Evolutionary conservation across 2,113 vertebrate species (phyloP).

Genomic region (Typhlomys cinereus): DNA sequence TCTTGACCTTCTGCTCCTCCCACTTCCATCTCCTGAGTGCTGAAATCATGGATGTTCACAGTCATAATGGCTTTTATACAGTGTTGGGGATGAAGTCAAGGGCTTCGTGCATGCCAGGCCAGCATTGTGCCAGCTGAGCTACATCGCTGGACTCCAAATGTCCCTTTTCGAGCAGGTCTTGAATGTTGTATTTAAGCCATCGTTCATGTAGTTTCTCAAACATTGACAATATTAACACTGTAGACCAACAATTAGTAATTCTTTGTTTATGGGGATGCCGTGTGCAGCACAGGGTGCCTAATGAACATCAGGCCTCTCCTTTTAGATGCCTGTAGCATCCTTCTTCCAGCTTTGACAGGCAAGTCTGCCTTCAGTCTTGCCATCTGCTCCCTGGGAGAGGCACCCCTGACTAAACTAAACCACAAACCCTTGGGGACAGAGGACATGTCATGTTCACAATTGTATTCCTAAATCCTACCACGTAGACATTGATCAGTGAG

Average conservation of each 20-base stretch:
- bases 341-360: not conserved
- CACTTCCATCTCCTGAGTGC: not conserved
- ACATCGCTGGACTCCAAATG: not conserved
- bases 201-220: not conserved
- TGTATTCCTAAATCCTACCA: not conserved
- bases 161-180: not conserved
- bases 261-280: not conserved
- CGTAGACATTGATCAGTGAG: not conserved
- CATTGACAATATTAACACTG: not conserved
- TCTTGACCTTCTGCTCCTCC: not conserved
- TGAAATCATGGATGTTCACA: not conserved
- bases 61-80: not conserved
- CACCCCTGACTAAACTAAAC: not conserved
- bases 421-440: not conserved
- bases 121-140: not conserved
- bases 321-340: rapidly evolving
- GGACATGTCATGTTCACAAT: not conserved
- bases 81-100: not conserved
- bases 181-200: not conserved
- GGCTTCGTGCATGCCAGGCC: not conserved
- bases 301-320: not conserved
- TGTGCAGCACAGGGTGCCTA: not conserved
- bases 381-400: not conserved
- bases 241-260: not conserved
- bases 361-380: not conserved